These are phyloP conservation scores for Aphaenogaster rudis DNA, from an alignment of 1,140 invertebrate species.

Conservation along the genomic window DNA sequence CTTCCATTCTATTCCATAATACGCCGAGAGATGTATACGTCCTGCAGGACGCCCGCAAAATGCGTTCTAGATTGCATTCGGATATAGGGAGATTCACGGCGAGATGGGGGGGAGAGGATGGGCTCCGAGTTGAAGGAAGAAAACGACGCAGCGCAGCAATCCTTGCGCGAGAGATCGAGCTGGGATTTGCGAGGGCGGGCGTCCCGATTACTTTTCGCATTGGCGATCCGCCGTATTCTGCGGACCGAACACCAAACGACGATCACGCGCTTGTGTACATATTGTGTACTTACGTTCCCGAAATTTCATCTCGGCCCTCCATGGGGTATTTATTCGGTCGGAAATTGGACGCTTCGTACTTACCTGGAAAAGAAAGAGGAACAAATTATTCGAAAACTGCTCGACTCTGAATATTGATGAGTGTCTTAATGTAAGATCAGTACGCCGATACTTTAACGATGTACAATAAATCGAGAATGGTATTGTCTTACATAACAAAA, in stretches of 20 bases:
- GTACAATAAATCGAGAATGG: conserved; percentile 31
- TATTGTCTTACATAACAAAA: neutral
- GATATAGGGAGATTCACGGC: conserved; percentile 80
- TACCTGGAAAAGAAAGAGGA: conserved; percentile 81
- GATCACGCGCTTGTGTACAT: conserved; percentile 48
- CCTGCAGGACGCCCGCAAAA: conserved; percentile 83
- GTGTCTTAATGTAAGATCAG: neutral
- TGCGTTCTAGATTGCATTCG: conserved; percentile 85
- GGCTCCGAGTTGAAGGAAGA: conserved; percentile 15
- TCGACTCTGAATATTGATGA: conserved; percentile 20
- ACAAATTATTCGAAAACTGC: conserved; percentile 66
- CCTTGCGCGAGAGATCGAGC: conserved; percentile 80
- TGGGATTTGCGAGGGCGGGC: conserved; percentile 81
- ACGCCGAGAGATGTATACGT: conserved; percentile 83
- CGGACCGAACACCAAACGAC: conserved; percentile 48
- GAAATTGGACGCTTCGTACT: conserved; percentile 72
- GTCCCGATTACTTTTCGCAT: conserved; percentile 82
- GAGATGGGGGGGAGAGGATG: conserved; percentile 31
- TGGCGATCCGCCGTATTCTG: conserved; percentile 68
- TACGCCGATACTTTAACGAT: neutral
- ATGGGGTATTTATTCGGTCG: conserved; percentile 1
- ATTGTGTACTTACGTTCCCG: conserved; percentile 38
- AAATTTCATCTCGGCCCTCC: conserved; percentile 59
- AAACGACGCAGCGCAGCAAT: conserved; percentile 59
- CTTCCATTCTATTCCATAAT: conserved; percentile 87